Evolutionary conservation across 2,797 vertebrate genomes (phyloP).

Genomic region (Oreonectes daqikongensis): DNA sequence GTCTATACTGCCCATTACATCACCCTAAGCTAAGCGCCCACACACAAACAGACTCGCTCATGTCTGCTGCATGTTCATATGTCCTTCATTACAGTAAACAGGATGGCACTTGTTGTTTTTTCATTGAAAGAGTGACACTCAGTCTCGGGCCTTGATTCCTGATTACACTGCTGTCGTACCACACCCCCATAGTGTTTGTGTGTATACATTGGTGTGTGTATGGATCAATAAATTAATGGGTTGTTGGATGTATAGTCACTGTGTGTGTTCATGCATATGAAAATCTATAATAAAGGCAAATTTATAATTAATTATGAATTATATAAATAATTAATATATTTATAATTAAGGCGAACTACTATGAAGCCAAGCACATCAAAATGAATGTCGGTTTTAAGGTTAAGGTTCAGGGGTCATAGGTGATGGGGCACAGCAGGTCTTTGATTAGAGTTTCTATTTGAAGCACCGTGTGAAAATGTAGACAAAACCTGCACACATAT

Average conservation of each 20-base stretch:
- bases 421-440: conserved; percentile 25
- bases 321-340: no score
- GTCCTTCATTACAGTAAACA: conserved; percentile 22
- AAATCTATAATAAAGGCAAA: not conserved
- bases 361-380: conserved; percentile 6
- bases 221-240: not conserved
- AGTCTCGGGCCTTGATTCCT: not conserved
- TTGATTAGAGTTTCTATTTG: conserved; percentile 40
- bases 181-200: not conserved
- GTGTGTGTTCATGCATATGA: not conserved
- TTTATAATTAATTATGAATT: no score
- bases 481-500: not conserved
- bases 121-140: not conserved
- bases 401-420: conserved; percentile 38
- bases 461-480: conserved; percentile 26
- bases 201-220: not conserved
- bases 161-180: not conserved
- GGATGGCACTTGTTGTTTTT: conserved; percentile 24
- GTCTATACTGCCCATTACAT: conserved; percentile 51
- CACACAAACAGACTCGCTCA: conserved; percentile 47
- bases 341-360: no score
- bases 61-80: conserved; percentile 5
- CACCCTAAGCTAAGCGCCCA: conserved; percentile 47
- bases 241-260: not conserved
- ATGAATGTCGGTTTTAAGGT: conserved; percentile 21